These are phyloP conservation scores for Pristionchus mayeri DNA, from an alignment of 2,888 invertebrate species.

Conservation along the genomic window DNA sequence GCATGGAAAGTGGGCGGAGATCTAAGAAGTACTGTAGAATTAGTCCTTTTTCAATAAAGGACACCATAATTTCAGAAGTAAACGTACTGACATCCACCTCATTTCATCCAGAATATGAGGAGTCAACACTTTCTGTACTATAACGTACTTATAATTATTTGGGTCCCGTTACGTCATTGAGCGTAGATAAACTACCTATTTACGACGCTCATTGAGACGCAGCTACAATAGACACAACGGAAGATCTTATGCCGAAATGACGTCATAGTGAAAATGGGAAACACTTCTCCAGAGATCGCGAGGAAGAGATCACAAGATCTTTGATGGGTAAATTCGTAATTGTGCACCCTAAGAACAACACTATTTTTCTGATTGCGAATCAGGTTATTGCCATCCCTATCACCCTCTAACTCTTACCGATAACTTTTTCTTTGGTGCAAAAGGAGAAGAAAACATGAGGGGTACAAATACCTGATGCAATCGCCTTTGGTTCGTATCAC, in stretches of 20 bases:
- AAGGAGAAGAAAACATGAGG: neutral
- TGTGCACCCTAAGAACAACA: neutral
- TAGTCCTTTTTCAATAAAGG: slow-evolving; percentile 51
- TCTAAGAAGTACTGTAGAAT: slow-evolving; percentile 36
- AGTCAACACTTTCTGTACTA: neutral
- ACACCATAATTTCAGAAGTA: neutral
- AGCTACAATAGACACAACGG: neutral
- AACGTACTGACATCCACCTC: neutral
- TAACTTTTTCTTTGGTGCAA: neutral
- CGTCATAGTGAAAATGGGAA: neutral
- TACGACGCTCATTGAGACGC: neutral
- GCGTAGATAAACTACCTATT: neutral
- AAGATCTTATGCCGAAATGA: neutral
- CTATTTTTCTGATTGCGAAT: no score
- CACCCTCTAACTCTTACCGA: no score
- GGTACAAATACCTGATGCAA: neutral
- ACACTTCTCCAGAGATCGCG: neutral
- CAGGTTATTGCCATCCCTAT: no score
- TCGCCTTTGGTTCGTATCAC: neutral
- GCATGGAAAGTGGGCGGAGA: neutral
- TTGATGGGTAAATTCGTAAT: neutral
- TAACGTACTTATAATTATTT: neutral
- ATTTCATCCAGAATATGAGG: neutral
- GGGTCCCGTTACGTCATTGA: neutral
- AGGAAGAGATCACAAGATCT: neutral